Conservation (phyloP, 2,113 vertebrate genomes). For the Dinomys branickii region DNA sequence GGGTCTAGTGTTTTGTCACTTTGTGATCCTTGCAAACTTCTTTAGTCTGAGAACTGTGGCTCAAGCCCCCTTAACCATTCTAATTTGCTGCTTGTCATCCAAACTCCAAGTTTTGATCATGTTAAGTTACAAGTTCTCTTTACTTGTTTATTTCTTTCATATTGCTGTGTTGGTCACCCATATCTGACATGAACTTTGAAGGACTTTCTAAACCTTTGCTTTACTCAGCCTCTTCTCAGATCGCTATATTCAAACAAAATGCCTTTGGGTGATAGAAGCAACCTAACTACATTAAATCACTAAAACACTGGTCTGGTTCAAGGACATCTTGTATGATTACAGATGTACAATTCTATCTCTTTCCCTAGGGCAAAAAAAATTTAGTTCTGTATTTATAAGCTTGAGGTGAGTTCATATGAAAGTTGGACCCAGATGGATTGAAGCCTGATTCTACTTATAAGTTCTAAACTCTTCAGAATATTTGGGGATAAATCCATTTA, state of each 20-base stretch:
- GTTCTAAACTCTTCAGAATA: neutral
- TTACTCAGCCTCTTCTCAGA: slow-evolving; percentile 36
- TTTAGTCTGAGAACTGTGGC: neutral
- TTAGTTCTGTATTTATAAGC: neutral
- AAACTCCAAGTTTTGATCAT: neutral
- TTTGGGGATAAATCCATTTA: neutral
- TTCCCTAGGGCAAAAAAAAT: neutral
- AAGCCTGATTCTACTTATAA: neutral
- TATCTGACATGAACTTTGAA: slow-evolving; percentile 46
- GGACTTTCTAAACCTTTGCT: slow-evolving; percentile 20
- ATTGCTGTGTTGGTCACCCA: neutral
- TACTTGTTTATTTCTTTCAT: slow-evolving; percentile 48
- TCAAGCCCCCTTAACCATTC: neutral
- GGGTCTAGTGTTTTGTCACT: neutral
- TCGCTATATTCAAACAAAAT: slow-evolving; percentile 52
- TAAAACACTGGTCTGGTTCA: neutral
- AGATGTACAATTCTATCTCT: neutral
- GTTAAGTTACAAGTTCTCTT: neutral
- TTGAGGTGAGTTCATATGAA: slow-evolving; percentile 27
- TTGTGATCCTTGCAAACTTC: neutral
- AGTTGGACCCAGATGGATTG: neutral
- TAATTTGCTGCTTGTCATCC: neutral
- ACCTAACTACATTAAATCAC: slow-evolving; percentile 14
- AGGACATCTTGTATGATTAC: slow-evolving; percentile 15
- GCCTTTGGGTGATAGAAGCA: neutral